These are phyloP conservation scores for Hypomesus transpacificus DNA, from an alignment of 2,113 vertebrate genomes.

Conservation along the genomic window DNA sequence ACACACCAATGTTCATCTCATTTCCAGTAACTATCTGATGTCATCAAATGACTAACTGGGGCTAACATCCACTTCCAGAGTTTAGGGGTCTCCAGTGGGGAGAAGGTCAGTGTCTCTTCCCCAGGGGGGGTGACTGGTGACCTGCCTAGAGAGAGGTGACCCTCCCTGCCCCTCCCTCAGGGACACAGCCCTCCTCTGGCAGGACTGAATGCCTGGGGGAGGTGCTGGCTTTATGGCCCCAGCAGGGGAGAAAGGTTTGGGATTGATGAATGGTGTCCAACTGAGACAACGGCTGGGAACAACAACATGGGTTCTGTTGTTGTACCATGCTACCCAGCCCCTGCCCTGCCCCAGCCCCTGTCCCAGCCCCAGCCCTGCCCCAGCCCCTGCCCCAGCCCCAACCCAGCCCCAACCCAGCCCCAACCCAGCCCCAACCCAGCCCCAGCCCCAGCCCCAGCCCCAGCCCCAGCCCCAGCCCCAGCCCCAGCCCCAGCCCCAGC, in stretches of 20 bases:
- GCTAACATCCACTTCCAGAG: background rate
- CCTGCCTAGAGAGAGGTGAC: conserved; percentile 39
- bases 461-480: too few species aligned
- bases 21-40: background rate
- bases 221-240: conserved; percentile 61
- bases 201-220: conserved; percentile 30
- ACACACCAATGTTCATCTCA: background rate
- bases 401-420: too few species aligned
- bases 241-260: conserved; percentile 54
- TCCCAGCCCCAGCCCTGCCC: background rate
- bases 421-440: too few species aligned
- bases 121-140: too few species aligned
- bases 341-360: conserved; percentile 9
- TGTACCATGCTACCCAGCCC: conserved; percentile 33
- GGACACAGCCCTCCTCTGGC: conserved; percentile 32
- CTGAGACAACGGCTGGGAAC: conserved; percentile 50
- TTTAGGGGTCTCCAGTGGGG: too few species aligned
- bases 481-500: too few species aligned
- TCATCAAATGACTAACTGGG: conserved; percentile 11
- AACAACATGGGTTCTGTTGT: conserved; percentile 46
- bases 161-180: conserved; percentile 53
- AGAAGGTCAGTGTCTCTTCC: too few species aligned
- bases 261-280: conserved; percentile 63
- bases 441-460: too few species aligned
- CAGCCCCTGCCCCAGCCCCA: too few species aligned